These are phyloP conservation scores for Gasterosteus aculeatus DNA, from an alignment of 2,113 vertebrate genomes.

Conservation along the genomic window DNA sequence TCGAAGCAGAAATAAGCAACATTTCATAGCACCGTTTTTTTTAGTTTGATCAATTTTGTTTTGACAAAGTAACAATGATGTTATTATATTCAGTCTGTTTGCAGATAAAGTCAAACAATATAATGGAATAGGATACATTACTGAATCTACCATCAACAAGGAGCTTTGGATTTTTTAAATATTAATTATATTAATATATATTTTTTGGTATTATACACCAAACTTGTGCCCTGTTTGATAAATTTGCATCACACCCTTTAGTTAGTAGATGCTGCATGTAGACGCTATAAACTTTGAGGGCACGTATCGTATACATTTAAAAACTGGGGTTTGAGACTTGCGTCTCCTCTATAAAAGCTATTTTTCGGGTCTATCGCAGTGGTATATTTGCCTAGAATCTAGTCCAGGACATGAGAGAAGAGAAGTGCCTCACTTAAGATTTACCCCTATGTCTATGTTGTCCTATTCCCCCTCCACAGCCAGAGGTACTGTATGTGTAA, in stretches of 20 bases:
- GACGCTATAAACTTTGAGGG: background rate
- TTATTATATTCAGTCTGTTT: background rate
- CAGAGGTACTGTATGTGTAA: slow-evolving; percentile 99
- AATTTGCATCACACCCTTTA: background rate
- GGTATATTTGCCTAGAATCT: background rate
- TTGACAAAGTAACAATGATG: too few relatives aligned
- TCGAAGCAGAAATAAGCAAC: background rate
- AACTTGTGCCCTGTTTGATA: background rate
- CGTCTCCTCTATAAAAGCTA: background rate
- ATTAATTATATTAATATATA: too few relatives aligned
- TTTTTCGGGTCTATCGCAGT: too few relatives aligned
- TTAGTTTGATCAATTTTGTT: slow-evolving; percentile 2
- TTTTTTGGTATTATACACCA: background rate
- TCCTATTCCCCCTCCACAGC: slow-evolving; percentile 78
- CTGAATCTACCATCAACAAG: background rate
- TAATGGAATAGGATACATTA: background rate
- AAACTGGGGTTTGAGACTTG: background rate
- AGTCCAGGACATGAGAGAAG: background rate
- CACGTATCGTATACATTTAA: background rate
- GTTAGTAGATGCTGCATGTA: background rate
- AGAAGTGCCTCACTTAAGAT: background rate
- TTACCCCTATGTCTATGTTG: background rate
- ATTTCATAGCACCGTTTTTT: background rate
- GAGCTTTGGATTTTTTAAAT: background rate
- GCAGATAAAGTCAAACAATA: background rate